These are phyloP conservation scores for Neocrepidodera transversa DNA, from an alignment of 2,888 invertebrate species.

Conservation along the genomic window DNA sequence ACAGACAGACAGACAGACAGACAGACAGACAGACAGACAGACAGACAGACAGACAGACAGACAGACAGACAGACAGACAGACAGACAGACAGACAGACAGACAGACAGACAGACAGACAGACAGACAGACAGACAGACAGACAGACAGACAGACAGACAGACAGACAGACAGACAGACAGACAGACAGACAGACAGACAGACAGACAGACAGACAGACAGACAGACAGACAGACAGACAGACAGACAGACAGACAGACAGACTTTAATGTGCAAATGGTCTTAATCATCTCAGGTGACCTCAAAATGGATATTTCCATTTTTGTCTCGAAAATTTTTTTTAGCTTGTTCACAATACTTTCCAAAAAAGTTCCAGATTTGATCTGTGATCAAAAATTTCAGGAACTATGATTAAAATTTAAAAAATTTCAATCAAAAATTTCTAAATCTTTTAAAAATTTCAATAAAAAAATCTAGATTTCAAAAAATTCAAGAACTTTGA, in stretches of 20 bases:
- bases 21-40: constrained; percentile 20
- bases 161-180: constrained; percentile 20
- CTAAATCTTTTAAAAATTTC: too few relatives aligned
- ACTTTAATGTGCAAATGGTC: too few relatives aligned
- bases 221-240: constrained; percentile 14
- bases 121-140: constrained; percentile 22
- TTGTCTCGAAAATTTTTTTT: too few relatives aligned
- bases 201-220: constrained; percentile 20
- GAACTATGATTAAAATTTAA: too few relatives aligned
- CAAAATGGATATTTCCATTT: too few relatives aligned
- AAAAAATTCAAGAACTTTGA: too few relatives aligned
- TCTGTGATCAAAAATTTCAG: too few relatives aligned
- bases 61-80: constrained; percentile 20
- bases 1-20: constrained; percentile 23
- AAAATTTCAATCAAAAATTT: too few relatives aligned
- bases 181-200: constrained; percentile 18
- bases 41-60: constrained; percentile 20
- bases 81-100: constrained; percentile 20
- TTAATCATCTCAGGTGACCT: too few relatives aligned
- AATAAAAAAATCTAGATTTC: too few relatives aligned
- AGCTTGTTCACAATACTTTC: too few relatives aligned
- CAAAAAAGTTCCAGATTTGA: too few relatives aligned
- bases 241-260: constrained; percentile 4
- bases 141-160: constrained; percentile 23
- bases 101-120: constrained; percentile 22